A percentile compares a stretch with the other conserved stretches of the same genome.
These are phyloP conservation scores for Leptinotarsa defecta DNA, from an alignment of 1,140 invertebrate species.

Conservation along the genomic window DNA sequence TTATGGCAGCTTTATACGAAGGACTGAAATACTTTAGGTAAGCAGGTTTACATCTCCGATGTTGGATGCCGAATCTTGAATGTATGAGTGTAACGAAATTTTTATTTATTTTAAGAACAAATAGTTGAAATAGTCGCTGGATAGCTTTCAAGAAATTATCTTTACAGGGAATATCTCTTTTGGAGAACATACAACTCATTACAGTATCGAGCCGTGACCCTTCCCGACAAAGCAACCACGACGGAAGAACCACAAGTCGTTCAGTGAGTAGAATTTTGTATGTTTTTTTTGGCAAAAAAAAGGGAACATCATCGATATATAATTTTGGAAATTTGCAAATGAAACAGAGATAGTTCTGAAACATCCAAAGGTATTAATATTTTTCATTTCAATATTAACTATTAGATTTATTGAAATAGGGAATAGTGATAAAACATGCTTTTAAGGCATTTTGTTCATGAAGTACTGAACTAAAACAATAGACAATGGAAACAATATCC, in stretches of 20 bases:
- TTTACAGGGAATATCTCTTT: conserved; percentile 73
- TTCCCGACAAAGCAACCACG: conserved; percentile 70
- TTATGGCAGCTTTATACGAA: conserved; percentile 86
- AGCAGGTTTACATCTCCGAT: conserved; percentile 8
- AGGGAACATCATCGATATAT: no score
- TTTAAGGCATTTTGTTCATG: no score
- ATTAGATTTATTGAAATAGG: no score
- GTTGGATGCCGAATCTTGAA: background rate
- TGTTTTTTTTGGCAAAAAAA: background rate
- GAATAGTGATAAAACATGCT: no score
- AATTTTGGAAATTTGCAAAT: no score
- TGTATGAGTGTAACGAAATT: conserved; percentile 8
- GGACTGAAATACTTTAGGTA: conserved; percentile 86
- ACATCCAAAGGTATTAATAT: no score
- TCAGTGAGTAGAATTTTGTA: conserved; percentile 64
- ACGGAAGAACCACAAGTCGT: conserved; percentile 71
- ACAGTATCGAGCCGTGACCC: conserved; percentile 72
- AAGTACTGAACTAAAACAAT: no score
- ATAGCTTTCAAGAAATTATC: conserved; percentile 24
- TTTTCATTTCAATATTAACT: no score
- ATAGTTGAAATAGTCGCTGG: background rate
- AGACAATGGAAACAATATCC: no score
- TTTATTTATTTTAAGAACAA: conserved; percentile 17
- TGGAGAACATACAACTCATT: conserved; percentile 79
- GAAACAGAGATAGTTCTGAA: no score